Base-by-base conservation (phyloP, 2,113 vertebrate species). In the Trichomycterus rosablanca region DNA sequence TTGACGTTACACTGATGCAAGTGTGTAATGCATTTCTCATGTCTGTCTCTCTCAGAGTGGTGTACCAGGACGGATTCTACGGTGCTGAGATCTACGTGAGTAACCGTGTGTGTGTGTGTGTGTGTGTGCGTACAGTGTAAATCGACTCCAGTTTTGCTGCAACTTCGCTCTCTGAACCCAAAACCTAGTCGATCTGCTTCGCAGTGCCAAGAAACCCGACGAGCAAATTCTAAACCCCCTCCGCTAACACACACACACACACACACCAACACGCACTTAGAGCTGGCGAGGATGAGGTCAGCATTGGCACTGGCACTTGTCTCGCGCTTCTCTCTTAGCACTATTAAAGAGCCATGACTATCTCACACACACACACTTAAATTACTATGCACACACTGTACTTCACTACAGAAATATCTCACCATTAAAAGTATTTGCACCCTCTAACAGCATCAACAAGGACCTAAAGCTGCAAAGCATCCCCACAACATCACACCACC, bases 1-100 rank as follows among this genome's bases (percentile, higher is more conserved):
- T n/a, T n/a, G n/a, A n/a, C n/a, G n/a, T n/a, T n/a, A n/a, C n/a
- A n/a, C n/a, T n/a, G n/a, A n/a, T n/a, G n/a, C n/a, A n/a, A n/a
- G n/a, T 22, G 30, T 64, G 9, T 43, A 39, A 7, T 35, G 35
- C 1, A 11, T 30, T 32, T 19, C 16, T 51, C 12, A 22, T 50
- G 4, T 48, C 18, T 51, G 46, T 78, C 26, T 62, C 71, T 61
- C 23, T 34, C 89, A 97, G 94, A 82, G 92, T 97, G 74, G 91
- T 97, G 74, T 97, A 97, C 83, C 94, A 97, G 81, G 94, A 97
- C 1, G 94, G 93, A 76, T 97, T 97, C 88, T 97, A 97, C 1
- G 93, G 93, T 65, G 92, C 93, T 53, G 93, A 97, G 89, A 96
- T 97, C 83, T 97, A 95, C 24, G 94, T 97, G 84, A 97, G 94